Evolutionary conservation across 1,140 invertebrate species (phyloP), one percentile per base, ranked within the genome.

Genomic region (Tenebrio molitor): DNA sequence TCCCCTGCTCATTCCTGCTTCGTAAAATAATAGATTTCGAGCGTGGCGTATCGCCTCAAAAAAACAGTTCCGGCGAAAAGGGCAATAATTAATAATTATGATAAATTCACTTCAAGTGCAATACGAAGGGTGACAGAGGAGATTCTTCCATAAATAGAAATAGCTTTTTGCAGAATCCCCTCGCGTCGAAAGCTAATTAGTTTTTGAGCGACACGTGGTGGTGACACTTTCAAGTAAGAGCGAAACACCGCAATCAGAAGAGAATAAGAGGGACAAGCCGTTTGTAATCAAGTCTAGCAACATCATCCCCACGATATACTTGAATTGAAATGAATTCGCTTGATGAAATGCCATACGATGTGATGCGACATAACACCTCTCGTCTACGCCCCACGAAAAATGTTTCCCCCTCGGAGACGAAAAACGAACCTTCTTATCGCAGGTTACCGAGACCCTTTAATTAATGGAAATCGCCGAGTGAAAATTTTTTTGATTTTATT

Each of bases 171-270:
- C 21, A 25, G 29, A 62, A 58, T 58, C 46, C 44, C 50, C 68
- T 70, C 50, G 33, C 68, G 17, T 41, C 46, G 39, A 33, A 44
- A 39, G 62, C 44, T 67, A 67, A 72, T 72, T 72, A 67, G 63
- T 72, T 72, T 53, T 72, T 72, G 42, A 66, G 63, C 64, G 44
- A 66, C 71, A 72, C 63, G 64, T 72, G 71, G 21, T 46, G 64
- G 36, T 72, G 71, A 72, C 71, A 72, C 44, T 72, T 67, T 50
- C 23, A 34, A 58, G 36, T 53, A 41, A 62, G 44, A 46, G 42
- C 44, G 46, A 58, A 42, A 53, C 29, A 62, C 21, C 68, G 19
- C 19, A 33, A 50, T 50, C 29, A 58, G 50, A 58, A 58, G 50
- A 53, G 46, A 53, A 53, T 53, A 53, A 53, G 46, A 58, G 50